A percentile compares a stretch with the other conserved stretches of the same genome.
phyloP scores from a whole-genome alignment of 1,140 invertebrate genomes.

The Steinernema khuongi region DNA sequence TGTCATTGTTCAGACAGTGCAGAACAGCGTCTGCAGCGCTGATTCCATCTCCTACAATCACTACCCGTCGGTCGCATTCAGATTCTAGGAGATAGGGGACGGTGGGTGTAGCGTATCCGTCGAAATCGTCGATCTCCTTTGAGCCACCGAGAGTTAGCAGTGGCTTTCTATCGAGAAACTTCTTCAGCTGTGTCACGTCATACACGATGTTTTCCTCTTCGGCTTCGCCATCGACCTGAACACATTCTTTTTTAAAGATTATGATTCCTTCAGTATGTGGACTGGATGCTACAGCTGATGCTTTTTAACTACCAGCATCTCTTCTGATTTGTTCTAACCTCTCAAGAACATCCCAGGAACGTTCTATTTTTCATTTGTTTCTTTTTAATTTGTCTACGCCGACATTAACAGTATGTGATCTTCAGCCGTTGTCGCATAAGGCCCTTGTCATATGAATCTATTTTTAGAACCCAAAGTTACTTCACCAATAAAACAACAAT shows the following conservation, averaged over 20 bases:
- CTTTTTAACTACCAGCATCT: too few species aligned
- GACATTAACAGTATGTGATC: too few species aligned
- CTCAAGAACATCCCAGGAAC: too few species aligned
- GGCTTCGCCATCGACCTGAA: constrained; percentile 40
- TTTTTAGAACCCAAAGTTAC: too few species aligned
- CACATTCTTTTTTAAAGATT: too few species aligned
- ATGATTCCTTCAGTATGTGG: too few species aligned
- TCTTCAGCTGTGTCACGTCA: constrained; percentile 34
- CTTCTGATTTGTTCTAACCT: too few species aligned
- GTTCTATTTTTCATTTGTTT: too few species aligned
- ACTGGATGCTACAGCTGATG: not conserved
- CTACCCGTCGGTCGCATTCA: constrained; percentile 24
- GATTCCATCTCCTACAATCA: constrained; percentile 54
- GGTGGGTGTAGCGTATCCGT: constrained; percentile 1
- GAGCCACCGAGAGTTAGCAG: not conserved
- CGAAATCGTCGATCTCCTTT: constrained; percentile 3
- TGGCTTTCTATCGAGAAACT: not conserved
- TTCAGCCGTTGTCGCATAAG: too few species aligned
- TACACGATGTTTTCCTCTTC: constrained; percentile 41
- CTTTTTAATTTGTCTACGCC: too few species aligned
- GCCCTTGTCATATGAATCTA: too few species aligned
- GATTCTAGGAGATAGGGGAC: not conserved
- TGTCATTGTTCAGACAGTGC: constrained; percentile 43
- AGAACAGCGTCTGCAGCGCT: constrained; percentile 50
- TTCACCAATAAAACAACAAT: too few species aligned